These are phyloP conservation scores for Caenorhabditis parvicauda DNA, from an alignment of 2,888 invertebrate genomes.

Conservation along the genomic window DNA sequence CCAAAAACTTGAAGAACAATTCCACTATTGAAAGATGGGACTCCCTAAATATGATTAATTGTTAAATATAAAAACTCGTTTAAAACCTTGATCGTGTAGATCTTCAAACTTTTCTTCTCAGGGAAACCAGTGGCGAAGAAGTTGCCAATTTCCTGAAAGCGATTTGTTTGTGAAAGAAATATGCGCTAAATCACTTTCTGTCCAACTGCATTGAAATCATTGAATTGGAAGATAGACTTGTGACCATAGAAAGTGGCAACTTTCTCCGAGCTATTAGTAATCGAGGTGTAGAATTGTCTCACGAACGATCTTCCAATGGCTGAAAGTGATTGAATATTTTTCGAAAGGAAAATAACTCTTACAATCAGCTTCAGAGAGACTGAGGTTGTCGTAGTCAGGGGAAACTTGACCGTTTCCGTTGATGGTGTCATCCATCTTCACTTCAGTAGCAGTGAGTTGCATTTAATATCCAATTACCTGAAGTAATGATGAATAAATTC, in stretches of 20 bases:
- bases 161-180: not conserved
- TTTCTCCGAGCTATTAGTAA: conserved; percentile 13
- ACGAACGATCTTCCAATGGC: conserved; percentile 29
- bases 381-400: not conserved
- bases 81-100: conserved; percentile 23
- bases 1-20: conserved; percentile 29
- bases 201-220: conserved; percentile 29
- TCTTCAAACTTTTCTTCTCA: conserved; percentile 20
- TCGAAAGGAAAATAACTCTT: conserved; percentile 1
- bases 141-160: conserved; percentile 26
- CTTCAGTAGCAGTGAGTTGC: not conserved
- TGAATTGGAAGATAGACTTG: conserved; percentile 33
- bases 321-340: conserved; percentile 10
- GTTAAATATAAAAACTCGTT: not conserved
- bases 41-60: conserved; percentile 7
- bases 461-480: too few relatives aligned
- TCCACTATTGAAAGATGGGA: conserved; percentile 20
- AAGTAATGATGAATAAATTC: not conserved
- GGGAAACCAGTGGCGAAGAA: conserved; percentile 15
- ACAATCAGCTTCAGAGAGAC: conserved; percentile 8
- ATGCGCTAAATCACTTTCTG: conserved; percentile 18
- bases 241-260: conserved; percentile 36
- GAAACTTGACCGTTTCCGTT: conserved; percentile 2
- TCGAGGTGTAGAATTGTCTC: conserved; percentile 26
- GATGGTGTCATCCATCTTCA: not conserved